phyloP scores from a whole-genome alignment of 2,888 invertebrate genomes.

The Dermolepida albohirtum region DNA sequence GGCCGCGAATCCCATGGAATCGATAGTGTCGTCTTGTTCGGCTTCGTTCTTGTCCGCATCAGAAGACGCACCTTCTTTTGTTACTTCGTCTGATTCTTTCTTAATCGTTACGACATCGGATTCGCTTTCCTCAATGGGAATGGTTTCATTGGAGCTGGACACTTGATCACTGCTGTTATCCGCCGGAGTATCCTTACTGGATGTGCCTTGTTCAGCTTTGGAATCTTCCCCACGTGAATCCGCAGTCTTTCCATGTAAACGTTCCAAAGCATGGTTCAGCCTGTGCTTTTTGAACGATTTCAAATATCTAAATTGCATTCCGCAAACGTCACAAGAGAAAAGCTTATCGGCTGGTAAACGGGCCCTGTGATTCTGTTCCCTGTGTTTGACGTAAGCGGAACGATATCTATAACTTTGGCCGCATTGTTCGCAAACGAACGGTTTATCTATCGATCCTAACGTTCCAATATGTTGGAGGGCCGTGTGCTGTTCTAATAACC shows the following conservation, averaged over 20 bases:
- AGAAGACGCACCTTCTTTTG: constrained; percentile 50
- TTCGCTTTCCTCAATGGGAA: constrained; percentile 58
- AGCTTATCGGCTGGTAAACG: constrained; percentile 89
- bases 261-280: constrained; percentile 86
- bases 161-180: constrained; percentile 61
- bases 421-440: constrained; percentile 92
- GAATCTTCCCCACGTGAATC: constrained; percentile 45
- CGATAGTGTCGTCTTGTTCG: constrained; percentile 79
- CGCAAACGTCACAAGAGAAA: constrained; percentile 91
- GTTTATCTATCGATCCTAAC: constrained; percentile 77
- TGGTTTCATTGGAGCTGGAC: constrained; percentile 64
- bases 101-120: constrained; percentile 50
- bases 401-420: constrained; percentile 89
- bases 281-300: constrained; percentile 93
- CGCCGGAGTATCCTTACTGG: constrained; percentile 35
- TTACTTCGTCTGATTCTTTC: constrained; percentile 57
- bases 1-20: constrained; percentile 69
- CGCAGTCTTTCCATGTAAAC: constrained; percentile 76
- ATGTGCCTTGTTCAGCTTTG: constrained; percentile 38
- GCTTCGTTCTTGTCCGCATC: constrained; percentile 63
- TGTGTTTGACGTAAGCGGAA: constrained; percentile 85
- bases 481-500: constrained; percentile 88
- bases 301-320: constrained; percentile 90
- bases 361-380: constrained; percentile 90
- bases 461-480: constrained; percentile 81